phyloP scores from a whole-genome alignment of 2,113 vertebrate species.

The Micromys minutus region DNA sequence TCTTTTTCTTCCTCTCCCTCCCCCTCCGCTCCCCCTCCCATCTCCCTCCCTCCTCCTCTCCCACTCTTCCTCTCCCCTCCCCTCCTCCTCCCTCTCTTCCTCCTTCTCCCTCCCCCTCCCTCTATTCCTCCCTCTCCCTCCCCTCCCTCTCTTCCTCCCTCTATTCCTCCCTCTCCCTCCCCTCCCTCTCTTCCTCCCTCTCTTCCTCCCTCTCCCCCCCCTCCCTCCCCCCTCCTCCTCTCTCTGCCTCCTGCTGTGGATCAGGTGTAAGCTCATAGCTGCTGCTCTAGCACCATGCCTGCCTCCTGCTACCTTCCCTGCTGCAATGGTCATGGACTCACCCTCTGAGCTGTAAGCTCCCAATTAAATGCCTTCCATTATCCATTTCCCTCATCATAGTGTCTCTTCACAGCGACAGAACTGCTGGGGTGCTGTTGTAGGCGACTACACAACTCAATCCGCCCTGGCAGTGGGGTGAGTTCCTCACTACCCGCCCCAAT shows the following conservation, averaged over 20 bases:
- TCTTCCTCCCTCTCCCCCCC: neutral
- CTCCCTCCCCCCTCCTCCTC: neutral
- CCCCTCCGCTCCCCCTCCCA: no score
- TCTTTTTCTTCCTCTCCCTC: no score
- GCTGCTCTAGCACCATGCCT: neutral
- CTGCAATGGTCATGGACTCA: neutral
- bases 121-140: neutral
- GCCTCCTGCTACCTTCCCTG: neutral
- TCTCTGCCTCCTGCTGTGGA: neutral
- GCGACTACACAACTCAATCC: no score
- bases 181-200: neutral
- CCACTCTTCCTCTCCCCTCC: no score
- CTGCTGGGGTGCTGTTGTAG: no score
- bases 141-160: no score
- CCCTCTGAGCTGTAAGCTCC: neutral
- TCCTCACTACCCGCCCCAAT: no score
- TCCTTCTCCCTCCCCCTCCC: no score
- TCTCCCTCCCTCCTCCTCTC: no score
- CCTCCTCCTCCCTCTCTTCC: no score
- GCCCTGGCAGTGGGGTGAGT: no score
- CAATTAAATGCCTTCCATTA: neutral
- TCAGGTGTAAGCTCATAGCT: neutral
- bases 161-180: neutral
- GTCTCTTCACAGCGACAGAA: neutral
- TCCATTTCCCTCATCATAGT: neutral